Conservation (phyloP, 2,888 invertebrate genomes). For the Calameuta filiformis region DNA sequence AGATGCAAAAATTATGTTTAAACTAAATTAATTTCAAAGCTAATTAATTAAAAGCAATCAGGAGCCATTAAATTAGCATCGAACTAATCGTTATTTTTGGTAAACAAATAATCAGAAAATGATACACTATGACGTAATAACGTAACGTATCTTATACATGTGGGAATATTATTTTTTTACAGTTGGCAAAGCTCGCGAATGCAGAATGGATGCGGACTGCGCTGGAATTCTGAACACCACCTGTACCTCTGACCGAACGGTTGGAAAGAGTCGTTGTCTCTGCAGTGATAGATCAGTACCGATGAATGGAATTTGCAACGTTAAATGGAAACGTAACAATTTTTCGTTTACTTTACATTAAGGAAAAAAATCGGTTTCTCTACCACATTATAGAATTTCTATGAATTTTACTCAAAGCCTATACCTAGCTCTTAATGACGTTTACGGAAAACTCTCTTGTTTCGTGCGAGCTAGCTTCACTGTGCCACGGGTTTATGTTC, state of each 20-base stretch:
- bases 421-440: neutral
- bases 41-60: neutral
- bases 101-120: neutral
- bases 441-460: neutral
- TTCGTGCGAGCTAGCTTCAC: too few relatives aligned
- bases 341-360: neutral
- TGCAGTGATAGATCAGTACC: constrained; percentile 78
- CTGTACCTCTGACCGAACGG: constrained; percentile 75
- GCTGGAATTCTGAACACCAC: constrained; percentile 74
- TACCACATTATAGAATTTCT: neutral
- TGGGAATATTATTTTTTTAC: constrained; percentile 13
- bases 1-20: neutral
- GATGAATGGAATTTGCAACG: constrained; percentile 74
- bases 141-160: neutral
- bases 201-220: constrained; percentile 74
- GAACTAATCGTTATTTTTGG: neutral
- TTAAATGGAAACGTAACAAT: constrained; percentile 72
- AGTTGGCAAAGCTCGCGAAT: constrained; percentile 71
- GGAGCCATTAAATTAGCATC: neutral
- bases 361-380: neutral
- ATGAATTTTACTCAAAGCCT: too few relatives aligned
- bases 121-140: neutral
- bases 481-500: too few relatives aligned
- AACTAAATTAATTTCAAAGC: neutral
- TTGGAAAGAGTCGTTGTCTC: constrained; percentile 73